A percentile compares a stretch with the other conserved stretches of the same genome.
Evolutionary conservation across 1,140 invertebrate genomes (phyloP).

Genomic region (Hyposmocoma kahamanoa): DNA sequence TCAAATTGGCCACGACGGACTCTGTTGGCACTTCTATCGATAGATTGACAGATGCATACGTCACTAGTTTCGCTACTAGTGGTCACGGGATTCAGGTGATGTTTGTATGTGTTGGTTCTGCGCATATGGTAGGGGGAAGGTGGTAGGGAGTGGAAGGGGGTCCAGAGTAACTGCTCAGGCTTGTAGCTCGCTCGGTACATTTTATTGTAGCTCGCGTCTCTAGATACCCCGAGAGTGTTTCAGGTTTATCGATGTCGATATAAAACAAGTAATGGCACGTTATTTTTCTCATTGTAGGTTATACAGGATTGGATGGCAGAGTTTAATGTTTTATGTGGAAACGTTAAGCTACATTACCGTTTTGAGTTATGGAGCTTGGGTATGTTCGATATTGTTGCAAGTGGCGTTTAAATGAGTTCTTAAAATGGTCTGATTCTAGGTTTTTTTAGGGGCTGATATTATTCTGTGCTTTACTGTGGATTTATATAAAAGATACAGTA

Average conservation of each 20-base stretch:
- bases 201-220: constrained; percentile 71
- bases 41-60: constrained; percentile 48
- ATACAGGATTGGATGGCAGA: constrained; percentile 26
- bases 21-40: constrained; percentile 42
- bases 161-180: constrained; percentile 61
- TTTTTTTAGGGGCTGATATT: too few species aligned
- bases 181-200: constrained; percentile 69
- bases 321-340: constrained; percentile 33
- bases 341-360: constrained; percentile 13
- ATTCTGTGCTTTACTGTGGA: too few species aligned
- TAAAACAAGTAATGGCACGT: constrained; percentile 39
- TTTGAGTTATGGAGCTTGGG: too few species aligned
- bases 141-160: constrained; percentile 29
- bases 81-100: constrained; percentile 29
- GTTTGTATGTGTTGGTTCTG: constrained; percentile 34
- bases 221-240: constrained; percentile 50
- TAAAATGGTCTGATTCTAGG: too few species aligned
- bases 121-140: constrained; percentile 51
- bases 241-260: constrained; percentile 60
- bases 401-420: too few species aligned
- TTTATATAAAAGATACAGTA: too few species aligned
- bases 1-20: constrained; percentile 33
- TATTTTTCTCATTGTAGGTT: constrained; percentile 38
- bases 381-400: too few species aligned
- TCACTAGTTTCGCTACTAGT: constrained; percentile 29